phyloP scores from a whole-genome alignment of 2,113 vertebrate species.

The Coreoperca whiteheadi region DNA sequence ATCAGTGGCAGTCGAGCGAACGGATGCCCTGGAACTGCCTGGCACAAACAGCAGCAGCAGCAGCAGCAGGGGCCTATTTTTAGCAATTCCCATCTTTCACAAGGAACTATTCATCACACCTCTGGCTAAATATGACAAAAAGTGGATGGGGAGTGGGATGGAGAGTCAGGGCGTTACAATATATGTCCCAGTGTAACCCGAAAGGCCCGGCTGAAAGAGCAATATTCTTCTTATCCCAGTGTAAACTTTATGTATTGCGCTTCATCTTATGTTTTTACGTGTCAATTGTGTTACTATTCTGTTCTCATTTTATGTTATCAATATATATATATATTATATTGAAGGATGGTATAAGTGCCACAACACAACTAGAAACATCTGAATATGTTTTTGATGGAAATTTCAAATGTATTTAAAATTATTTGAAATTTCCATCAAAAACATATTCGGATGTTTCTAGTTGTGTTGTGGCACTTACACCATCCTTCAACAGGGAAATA shows the following conservation, averaged over 20 bases:
- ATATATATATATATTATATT: too few relatives aligned
- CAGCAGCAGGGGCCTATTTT: conserved; percentile 84
- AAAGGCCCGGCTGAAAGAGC: background rate
- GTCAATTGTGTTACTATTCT: background rate
- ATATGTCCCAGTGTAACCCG: conserved; percentile 35
- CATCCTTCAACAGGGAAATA: too few relatives aligned
- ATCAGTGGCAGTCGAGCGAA: conserved; percentile 59
- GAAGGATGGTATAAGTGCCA: too few relatives aligned
- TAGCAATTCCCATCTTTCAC: conserved; percentile 87
- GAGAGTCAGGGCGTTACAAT: conserved; percentile 30
- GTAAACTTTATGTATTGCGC: background rate
- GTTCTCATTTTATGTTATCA: background rate
- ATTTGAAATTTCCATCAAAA: too few relatives aligned
- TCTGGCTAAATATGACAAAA: conserved; percentile 88
- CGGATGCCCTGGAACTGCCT: conserved; percentile 75
- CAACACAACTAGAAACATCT: too few relatives aligned
- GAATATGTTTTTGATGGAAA: too few relatives aligned
- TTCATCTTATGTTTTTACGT: background rate
- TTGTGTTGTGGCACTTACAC: too few relatives aligned
- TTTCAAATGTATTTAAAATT: too few relatives aligned
- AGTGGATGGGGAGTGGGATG: conserved; percentile 31
- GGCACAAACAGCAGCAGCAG: conserved; percentile 78
- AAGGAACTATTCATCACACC: conserved; percentile 89
- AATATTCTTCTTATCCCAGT: background rate
- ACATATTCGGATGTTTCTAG: too few relatives aligned